Conservation (phyloP, 1,140 invertebrate genomes). For the Globodera rostochiensis region DNA sequence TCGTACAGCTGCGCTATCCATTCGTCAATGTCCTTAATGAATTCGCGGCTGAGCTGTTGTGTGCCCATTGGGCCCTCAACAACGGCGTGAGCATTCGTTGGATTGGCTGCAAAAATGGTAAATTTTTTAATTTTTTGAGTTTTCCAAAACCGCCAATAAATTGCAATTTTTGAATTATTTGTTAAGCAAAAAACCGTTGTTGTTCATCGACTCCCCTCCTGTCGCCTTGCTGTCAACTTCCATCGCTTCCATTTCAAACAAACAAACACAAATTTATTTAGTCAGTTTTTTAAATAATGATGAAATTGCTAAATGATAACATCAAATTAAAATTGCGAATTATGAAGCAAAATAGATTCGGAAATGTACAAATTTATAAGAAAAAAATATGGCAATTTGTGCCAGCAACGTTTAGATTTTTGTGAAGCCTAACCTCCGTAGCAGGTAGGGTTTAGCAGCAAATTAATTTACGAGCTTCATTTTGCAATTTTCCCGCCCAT, state of each 20-base stretch:
- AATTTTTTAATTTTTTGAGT: neutral
- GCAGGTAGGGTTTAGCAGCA: no score
- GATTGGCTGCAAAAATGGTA: slow-evolving; percentile 3
- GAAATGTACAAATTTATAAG: no score
- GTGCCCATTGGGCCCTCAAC: neutral
- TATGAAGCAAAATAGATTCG: no score
- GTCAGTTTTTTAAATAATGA: no score
- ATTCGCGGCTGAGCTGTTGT: slow-evolving; percentile 87
- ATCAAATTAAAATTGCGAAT: no score
- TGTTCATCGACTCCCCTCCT: neutral
- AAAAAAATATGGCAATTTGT: no score
- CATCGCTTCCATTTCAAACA: slow-evolving; percentile 21
- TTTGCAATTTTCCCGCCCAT: no score
- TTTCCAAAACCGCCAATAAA: neutral
- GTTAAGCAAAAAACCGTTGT: neutral
- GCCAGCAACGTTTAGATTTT: no score
- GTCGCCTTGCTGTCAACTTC: slow-evolving; percentile 25
- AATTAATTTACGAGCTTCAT: no score
- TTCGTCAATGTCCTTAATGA: slow-evolving; percentile 94
- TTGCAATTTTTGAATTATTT: neutral
- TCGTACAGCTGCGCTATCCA: slow-evolving; percentile 99
- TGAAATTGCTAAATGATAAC: no score
- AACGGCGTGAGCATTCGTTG: neutral
- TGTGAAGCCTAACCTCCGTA: no score
- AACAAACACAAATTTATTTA: no score